Conservation (phyloP, 2,113 vertebrate species). For the Etheostoma cragini region DNA sequence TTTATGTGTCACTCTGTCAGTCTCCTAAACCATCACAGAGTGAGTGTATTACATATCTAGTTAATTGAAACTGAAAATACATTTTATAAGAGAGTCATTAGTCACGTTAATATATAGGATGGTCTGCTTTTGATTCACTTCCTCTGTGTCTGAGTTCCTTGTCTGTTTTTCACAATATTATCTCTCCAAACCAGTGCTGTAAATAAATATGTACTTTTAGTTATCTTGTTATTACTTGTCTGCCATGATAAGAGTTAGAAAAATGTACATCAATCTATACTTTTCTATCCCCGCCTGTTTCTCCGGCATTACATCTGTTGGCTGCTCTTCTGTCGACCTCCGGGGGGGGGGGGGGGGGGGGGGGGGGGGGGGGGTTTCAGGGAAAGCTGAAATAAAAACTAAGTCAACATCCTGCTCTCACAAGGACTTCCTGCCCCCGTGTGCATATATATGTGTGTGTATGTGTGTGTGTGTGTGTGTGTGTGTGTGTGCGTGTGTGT, state of each 20-base stretch:
- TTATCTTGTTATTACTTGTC: slow-evolving; percentile 19
- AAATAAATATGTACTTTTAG: slow-evolving; percentile 27
- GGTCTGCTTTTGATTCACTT: not conserved
- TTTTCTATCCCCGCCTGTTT: slow-evolving; percentile 30
- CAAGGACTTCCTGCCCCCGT: slow-evolving; percentile 66
- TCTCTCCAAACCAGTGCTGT: not conserved
- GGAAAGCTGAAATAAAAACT: slow-evolving; percentile 71
- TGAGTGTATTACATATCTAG: not conserved
- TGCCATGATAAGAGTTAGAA: slow-evolving; percentile 22
- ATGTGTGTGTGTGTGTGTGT: slow-evolving; percentile 17
- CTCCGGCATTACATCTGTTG: slow-evolving; percentile 52
- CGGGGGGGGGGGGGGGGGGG: slow-evolving; percentile 47
- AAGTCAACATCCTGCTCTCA: slow-evolving; percentile 80
- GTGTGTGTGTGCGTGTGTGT: slow-evolving; percentile 21
- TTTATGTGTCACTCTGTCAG: not conserved
- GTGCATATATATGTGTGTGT: not conserved
- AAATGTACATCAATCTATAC: slow-evolving; percentile 43
- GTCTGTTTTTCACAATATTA: not conserved
- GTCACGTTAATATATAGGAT: not conserved
- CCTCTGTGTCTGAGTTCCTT: not conserved
- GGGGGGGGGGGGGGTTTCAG: slow-evolving; percentile 51
- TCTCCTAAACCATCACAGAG: not conserved
- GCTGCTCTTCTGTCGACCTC: slow-evolving; percentile 48
- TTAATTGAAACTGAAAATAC: not conserved
- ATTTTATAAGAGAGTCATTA: not conserved